Evolutionary conservation across 1,140 invertebrate genomes (phyloP).

Genomic region (Paralvinella palmiformis): DNA sequence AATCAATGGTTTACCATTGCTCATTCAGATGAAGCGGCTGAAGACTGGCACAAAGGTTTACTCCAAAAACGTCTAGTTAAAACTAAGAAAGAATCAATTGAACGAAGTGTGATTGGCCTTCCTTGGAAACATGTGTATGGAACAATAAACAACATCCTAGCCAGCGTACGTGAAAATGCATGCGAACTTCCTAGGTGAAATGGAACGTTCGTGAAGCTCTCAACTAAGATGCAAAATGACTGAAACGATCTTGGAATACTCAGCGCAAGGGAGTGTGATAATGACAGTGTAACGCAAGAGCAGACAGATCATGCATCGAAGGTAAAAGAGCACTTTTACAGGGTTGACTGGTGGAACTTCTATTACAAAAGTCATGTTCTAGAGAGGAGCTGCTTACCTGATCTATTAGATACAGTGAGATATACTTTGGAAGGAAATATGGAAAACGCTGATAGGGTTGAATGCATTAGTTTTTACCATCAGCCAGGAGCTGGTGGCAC

Average conservation of each 20-base stretch:
- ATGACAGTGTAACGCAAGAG: conserved; percentile 5
- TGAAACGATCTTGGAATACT: conserved; percentile 29
- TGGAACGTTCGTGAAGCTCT: conserved; percentile 24
- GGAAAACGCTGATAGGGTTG: conserved; percentile 23
- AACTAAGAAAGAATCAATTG: conserved; percentile 14
- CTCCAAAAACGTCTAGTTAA: conserved; percentile 9
- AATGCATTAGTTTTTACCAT: conserved; percentile 25
- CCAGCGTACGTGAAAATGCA: background rate
- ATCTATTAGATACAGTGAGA: conserved; percentile 18
- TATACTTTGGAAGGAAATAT: conserved; percentile 21
- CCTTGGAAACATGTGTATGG: conserved; percentile 25
- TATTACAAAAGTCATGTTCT: conserved; percentile 29
- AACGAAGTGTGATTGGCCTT: conserved; percentile 24
- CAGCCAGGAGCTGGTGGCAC: conserved; percentile 36
- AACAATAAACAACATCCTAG: conserved; percentile 19
- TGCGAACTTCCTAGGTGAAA: conserved; percentile 22
- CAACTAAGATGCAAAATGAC: conserved; percentile 26
- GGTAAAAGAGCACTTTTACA: conserved; percentile 26
- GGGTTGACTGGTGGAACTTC: conserved; percentile 34
- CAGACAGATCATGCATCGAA: background rate
- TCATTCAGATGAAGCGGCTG: conserved; percentile 22
- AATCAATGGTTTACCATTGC: conserved; percentile 30
- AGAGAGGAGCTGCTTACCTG: conserved; percentile 20
- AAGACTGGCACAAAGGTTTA: conserved; percentile 19
- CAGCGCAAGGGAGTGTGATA: conserved; percentile 25